Base-by-base conservation (phyloP, 1,140 invertebrate genomes). In the Rhagoletis pomonella region DNA sequence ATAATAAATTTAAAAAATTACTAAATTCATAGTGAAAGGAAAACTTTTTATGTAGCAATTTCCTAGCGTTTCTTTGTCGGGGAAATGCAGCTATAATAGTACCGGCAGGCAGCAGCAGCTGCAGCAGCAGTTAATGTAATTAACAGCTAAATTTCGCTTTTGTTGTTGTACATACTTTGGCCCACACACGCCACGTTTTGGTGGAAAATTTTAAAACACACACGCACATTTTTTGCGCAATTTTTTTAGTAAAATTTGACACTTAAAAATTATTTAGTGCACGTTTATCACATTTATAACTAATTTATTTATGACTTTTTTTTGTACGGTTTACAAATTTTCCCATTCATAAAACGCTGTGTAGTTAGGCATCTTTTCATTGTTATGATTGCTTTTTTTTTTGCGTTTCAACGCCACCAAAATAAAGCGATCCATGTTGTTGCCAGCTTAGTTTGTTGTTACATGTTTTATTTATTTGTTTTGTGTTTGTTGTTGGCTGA, bases 391-490 rank as follows among this genome's bases (percentile, higher is more conserved):
- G 64, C 29, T 47, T 17, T n/a, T 47, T 17, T 14, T 69, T 69
- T 69, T 69, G 39, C 67, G 67, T 69, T 44, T 14, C 44, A 69
- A 10, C 17, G 17, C 60, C 4, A 62, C 12, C 58, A 59, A 62
- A 12, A 62, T 62, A 62, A n/a, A 62, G 50, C 50, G 50, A 59
- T 17, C 17, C 0, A 62, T 62, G 17, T 62, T 62, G 50, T 55
- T 55, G 50, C 58, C 62, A 6, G n/a, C 60, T 60, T 19, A 4
- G 29, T 19, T 9, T 19, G 62, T 19, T 64, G 62, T 19, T 60
- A 60, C 10, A 60, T 60, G 59, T 60, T 64, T 29, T 64, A 67
- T 67, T 39, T 67, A 67, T 67, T 42, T 67, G 4, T 67, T 67
- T 0, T 4, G 7, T 67, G 14, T 39, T 73, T 73, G 67, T 73